Evolutionary conservation across 2,888 invertebrate genomes (phyloP).

Genomic region (Ceriagrion tenellum): DNA sequence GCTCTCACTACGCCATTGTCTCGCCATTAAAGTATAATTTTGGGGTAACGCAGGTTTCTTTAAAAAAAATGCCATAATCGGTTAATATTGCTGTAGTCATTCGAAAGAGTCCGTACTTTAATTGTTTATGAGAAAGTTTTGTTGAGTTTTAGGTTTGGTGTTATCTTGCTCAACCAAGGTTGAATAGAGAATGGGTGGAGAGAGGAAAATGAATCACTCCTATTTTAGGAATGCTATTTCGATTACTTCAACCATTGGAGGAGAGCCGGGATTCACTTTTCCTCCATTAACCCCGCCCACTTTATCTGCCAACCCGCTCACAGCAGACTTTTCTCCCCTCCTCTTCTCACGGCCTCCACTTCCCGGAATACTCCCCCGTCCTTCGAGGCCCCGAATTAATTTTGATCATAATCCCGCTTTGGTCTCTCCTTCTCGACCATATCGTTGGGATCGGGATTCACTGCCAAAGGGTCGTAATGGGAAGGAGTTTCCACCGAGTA

Average conservation of each 20-base stretch:
- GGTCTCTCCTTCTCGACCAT: neutral
- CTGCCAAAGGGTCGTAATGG: neutral
- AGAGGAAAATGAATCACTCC: neutral
- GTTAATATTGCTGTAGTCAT: too few species aligned
- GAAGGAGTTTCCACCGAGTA: neutral
- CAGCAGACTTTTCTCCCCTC: neutral
- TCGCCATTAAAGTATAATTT: too few species aligned
- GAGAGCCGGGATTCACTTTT: neutral
- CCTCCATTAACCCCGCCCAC: neutral
- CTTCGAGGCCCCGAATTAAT: neutral
- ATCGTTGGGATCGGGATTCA: neutral
- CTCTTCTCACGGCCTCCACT: neutral
- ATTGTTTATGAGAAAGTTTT: too few species aligned
- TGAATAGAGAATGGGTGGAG: neutral
- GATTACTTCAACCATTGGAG: neutral
- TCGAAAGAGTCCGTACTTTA: too few species aligned
- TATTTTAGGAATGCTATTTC: neutral
- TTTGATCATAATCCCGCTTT: constrained; percentile 8
- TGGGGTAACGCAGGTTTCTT: too few species aligned
- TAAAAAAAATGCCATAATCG: too few species aligned
- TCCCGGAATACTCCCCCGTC: neutral
- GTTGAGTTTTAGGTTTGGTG: too few species aligned
- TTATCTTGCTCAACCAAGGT: too few species aligned
- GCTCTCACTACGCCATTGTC: too few species aligned
- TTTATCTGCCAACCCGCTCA: neutral